These are phyloP conservation scores for Cyprinodon tularosa DNA, from an alignment of 2,113 vertebrate genomes.

Conservation along the genomic window DNA sequence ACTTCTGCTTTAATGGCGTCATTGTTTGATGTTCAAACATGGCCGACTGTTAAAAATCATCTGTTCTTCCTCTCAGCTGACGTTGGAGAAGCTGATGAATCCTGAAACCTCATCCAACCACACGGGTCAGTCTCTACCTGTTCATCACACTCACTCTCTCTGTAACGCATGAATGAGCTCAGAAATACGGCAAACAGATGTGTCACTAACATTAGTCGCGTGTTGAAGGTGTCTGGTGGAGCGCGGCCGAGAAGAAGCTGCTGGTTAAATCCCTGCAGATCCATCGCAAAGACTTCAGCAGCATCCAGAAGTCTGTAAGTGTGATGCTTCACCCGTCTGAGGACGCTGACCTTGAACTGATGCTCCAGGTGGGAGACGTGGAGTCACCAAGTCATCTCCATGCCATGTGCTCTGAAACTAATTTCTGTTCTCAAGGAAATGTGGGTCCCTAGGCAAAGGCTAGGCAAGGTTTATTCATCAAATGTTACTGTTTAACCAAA, in stretches of 20 bases:
- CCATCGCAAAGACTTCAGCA: slow-evolving; percentile 89
- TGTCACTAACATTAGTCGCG: neutral
- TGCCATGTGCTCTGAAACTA: too few relatives aligned
- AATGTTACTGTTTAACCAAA: too few relatives aligned
- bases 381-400: too few relatives aligned
- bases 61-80: slow-evolving; percentile 28
- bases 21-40: neutral
- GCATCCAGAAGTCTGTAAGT: slow-evolving; percentile 87
- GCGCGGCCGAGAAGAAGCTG: slow-evolving; percentile 81
- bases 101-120: slow-evolving; percentile 1
- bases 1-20: neutral
- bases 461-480: too few relatives aligned
- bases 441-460: too few relatives aligned
- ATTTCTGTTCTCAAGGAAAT: too few relatives aligned
- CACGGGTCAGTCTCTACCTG: slow-evolving; percentile 2
- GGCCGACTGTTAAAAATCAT: neutral
- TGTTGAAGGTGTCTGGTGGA: slow-evolving; percentile 74
- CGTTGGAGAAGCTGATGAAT: slow-evolving; percentile 47
- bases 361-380: too few relatives aligned
- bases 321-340: neutral
- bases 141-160: too few relatives aligned
- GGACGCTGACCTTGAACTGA: too few relatives aligned
- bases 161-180: neutral
- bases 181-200: neutral
- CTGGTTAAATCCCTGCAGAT: slow-evolving; percentile 86